Base-by-base conservation (phyloP, 2,888 invertebrate species). In the Poecilobothrus nobilitatus region DNA sequence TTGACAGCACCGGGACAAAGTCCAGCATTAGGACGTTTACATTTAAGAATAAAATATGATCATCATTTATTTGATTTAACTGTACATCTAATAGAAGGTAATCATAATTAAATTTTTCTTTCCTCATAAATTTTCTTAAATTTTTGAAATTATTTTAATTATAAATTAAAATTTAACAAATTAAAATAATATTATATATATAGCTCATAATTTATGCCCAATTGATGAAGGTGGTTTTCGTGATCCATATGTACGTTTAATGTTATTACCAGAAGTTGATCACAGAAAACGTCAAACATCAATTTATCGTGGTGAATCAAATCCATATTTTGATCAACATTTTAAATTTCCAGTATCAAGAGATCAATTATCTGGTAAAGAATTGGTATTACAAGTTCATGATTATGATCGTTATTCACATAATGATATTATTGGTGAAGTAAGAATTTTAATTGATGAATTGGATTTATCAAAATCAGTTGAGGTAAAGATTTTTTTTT, bases 341-440 rank as follows among this genome's bases (percentile, higher is more conserved):
- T 95, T 95, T 83, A 95, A 94, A 82, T 95, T 95, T 79, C 94
- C 95, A 1, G 91, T 95, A 10, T 92, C 94, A 18, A 91, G 92
- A 74, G 94, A 95, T 74, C 94, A 95, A 73, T 83, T 95, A 65
- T 87, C 88, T 68, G 91, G 92, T 70, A 92, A 91, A 80, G 89
- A 88, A 33, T 82, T 94, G 66, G 76, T 81, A 21, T 71, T 82
- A 6, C 81, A 82, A 71, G 82, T 82, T 21, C 74, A 82, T 63
- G 82, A 82, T 73, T 81, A 81, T 67, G 82, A 82, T 75, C 79
- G 93, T 72, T 94, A 91, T 82, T 94, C 94, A 20, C 88, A 93
- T 68, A 94, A 94, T 80, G 94, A 94, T 79, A 89, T 92, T 21
- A 90, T 94, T 75, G 95, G 95, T 0, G 93, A 94, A 72, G 91